A percentile compares a stretch with the other conserved stretches of the same genome.
Conservation (phyloP, 2,113 vertebrate genomes). For the Ursus arctos region DNA sequence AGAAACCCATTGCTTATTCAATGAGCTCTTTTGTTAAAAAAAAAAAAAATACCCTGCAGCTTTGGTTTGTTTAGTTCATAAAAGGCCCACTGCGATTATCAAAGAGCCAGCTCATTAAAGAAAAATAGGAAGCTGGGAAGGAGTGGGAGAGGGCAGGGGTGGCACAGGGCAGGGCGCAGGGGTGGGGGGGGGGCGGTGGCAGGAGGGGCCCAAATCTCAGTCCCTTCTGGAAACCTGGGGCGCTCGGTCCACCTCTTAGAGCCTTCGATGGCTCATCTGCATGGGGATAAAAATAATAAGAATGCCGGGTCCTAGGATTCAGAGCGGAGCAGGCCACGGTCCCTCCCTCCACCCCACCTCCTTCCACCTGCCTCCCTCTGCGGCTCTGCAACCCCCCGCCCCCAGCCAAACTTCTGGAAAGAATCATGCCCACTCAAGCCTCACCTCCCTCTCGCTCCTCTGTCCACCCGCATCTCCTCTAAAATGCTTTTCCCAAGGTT, state of each 20-base stretch:
- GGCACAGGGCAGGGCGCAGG: fast-evolving
- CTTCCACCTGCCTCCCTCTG: not conserved
- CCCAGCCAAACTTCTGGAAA: not conserved
- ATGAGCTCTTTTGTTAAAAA: conserved; percentile 78
- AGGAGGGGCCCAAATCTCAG: fast-evolving
- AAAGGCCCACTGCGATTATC: conserved; percentile 17
- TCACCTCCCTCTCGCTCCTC: not conserved
- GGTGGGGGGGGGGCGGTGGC: not conserved
- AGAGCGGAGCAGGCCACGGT: fast-evolving
- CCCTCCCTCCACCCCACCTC: no score
- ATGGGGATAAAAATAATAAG: fast-evolving
- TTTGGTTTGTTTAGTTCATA: conserved; percentile 63
- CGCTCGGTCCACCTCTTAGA: fast-evolving
- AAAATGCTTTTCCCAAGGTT: not conserved
- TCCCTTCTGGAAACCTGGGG: not conserved
- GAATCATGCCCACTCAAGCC: not conserved
- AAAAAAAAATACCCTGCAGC: not conserved
- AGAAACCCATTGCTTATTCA: conserved; percentile 82
- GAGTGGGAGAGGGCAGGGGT: not conserved
- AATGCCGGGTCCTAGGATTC: not conserved
- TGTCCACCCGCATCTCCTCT: fast-evolving
- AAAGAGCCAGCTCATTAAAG: conserved; percentile 42
- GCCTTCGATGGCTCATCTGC: not conserved
- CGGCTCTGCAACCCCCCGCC: not conserved
- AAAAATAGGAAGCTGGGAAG: not conserved